Conservation (phyloP, 1,140 invertebrate genomes). For the Heterodera carotae region DNA sequence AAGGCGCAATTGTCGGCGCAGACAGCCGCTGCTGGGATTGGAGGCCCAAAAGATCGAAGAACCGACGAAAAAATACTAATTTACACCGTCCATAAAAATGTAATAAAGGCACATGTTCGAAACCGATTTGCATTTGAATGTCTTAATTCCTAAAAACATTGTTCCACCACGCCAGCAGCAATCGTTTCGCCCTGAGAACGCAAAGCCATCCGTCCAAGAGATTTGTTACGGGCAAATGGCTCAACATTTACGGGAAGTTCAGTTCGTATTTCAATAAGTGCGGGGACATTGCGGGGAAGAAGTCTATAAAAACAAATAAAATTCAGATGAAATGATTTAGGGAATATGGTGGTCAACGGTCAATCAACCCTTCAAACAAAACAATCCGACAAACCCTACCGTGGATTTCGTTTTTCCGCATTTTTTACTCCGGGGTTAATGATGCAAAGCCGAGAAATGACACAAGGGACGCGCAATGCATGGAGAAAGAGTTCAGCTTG, state of each 20-base stretch:
- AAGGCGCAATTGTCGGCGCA: too few relatives aligned
- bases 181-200: slow-evolving; percentile 51
- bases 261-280: slow-evolving; percentile 53
- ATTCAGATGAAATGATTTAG: too few relatives aligned
- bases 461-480: slow-evolving; percentile 75
- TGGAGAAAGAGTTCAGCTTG: slow-evolving; percentile 69
- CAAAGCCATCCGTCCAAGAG: slow-evolving; percentile 49
- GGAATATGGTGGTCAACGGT: too few relatives aligned
- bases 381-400: slow-evolving; percentile 38
- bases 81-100: slow-evolving; percentile 14
- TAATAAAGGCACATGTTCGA: not conserved
- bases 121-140: not conserved
- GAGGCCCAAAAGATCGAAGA: too few relatives aligned
- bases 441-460: slow-evolving; percentile 80
- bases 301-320: slow-evolving; percentile 60
- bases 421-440: slow-evolving; percentile 50
- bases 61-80: too few relatives aligned
- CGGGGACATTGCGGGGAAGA: slow-evolving; percentile 39
- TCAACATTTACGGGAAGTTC: slow-evolving; percentile 46
- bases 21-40: too few relatives aligned
- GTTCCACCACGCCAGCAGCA: slow-evolving; percentile 53
- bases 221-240: slow-evolving; percentile 44
- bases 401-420: slow-evolving; percentile 55
- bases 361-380: too few relatives aligned
- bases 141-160: slow-evolving; percentile 18